Evolutionary conservation across 2,797 vertebrate genomes (phyloP).

Genomic region (Acrocephalus scirpaceus): DNA sequence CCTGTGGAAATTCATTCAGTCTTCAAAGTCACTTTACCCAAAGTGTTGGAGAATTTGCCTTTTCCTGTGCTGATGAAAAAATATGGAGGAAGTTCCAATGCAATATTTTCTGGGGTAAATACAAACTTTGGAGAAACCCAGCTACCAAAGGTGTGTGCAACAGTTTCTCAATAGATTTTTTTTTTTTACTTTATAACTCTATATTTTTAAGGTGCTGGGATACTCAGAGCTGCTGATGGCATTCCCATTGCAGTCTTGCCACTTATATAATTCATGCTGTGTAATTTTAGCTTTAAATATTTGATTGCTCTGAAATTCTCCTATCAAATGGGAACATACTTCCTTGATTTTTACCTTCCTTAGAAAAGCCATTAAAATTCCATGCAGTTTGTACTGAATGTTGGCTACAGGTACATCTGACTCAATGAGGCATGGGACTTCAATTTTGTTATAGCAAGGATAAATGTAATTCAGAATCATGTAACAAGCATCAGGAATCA

Average conservation of each 20-base stretch:
- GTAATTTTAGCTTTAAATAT: conserved; percentile 25
- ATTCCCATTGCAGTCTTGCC: neutral
- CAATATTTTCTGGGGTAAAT: neutral
- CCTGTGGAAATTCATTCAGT: neutral
- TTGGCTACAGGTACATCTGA: conserved; percentile 5
- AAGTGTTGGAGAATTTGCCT: neutral
- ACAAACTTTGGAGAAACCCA: neutral
- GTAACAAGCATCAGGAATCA: conserved; percentile 5
- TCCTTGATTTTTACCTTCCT: neutral
- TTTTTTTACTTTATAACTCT: neutral
- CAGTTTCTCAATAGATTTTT: neutral
- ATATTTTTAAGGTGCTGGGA: neutral
- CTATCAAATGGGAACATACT: neutral
- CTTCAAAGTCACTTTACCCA: neutral
- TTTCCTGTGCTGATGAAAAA: neutral
- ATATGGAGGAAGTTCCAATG: neutral
- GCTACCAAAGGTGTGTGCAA: neutral
- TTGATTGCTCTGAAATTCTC: conserved; percentile 17
- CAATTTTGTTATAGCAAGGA: neutral
- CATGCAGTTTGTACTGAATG: neutral
- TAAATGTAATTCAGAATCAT: neutral
- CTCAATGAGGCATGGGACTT: conserved; percentile 30
- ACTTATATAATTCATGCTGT: neutral
- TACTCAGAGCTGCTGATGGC: neutral
- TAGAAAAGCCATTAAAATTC: conserved; percentile 17